phyloP scores from a whole-genome alignment of 2,888 invertebrate species.

The Calephelis perditalis region DNA sequence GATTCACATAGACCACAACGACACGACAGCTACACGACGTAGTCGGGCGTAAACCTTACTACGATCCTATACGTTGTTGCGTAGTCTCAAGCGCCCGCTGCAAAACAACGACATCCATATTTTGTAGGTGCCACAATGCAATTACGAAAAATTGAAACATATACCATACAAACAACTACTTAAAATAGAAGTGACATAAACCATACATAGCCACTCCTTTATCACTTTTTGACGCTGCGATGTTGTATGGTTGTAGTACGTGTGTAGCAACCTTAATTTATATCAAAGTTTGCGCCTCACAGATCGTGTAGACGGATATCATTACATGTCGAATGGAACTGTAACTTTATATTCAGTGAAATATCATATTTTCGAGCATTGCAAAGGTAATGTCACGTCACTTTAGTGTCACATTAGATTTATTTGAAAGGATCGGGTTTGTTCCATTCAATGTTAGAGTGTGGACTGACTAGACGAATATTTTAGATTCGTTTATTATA shows the following conservation, averaged over 20 bases:
- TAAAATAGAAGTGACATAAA: no score
- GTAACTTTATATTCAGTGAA: slow-evolving; percentile 1
- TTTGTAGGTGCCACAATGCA: no score
- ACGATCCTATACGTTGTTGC: no score
- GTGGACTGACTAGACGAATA: neutral
- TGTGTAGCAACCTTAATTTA: neutral
- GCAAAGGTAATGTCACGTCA: neutral
- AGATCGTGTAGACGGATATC: neutral
- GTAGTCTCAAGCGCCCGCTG: no score
- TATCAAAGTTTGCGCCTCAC: slow-evolving; percentile 3
- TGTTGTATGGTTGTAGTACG: neutral
- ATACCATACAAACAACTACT: no score
- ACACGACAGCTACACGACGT: no score
- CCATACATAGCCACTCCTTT: no score
- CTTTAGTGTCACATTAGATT: neutral
- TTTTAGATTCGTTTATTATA: neutral
- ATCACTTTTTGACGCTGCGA: no score
- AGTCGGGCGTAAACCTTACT: no score
- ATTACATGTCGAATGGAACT: neutral
- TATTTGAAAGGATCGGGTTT: slow-evolving; percentile 1
- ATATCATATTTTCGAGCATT: neutral
- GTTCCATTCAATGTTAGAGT: neutral
- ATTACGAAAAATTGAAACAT: no score
- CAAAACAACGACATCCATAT: no score
- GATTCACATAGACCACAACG: no score